Evolutionary conservation across 2,113 vertebrate genomes (phyloP).

Genomic region (Mesocricetus auratus): DNA sequence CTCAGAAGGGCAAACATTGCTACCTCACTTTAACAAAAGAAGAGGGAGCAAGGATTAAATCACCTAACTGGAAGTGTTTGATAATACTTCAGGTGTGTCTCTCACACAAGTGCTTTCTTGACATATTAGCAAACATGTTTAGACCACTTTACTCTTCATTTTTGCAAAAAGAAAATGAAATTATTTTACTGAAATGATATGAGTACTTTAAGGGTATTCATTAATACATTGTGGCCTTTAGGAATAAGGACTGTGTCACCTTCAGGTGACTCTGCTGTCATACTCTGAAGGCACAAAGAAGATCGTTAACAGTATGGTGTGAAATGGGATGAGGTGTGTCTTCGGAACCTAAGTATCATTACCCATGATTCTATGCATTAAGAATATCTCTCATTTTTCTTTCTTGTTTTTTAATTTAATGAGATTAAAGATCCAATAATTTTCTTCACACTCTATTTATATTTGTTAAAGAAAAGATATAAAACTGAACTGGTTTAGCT

Average conservation of each 20-base stretch:
- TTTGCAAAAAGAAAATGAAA: neutral
- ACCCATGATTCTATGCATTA: neutral
- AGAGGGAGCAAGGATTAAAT: neutral
- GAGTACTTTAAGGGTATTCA: neutral
- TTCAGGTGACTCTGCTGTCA: neutral
- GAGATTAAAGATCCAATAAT: neutral
- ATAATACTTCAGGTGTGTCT: neutral
- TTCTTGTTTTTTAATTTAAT: neutral
- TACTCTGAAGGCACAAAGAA: neutral
- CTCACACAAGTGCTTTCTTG: neutral
- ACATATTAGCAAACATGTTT: neutral
- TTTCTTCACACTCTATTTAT: neutral
- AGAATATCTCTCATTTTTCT: neutral
- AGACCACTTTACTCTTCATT: neutral
- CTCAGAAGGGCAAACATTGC: neutral
- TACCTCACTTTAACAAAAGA: neutral
- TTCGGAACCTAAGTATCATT: neutral
- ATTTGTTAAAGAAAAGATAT: conserved; percentile 7
- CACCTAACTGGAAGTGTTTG: neutral
- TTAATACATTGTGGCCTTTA: neutral
- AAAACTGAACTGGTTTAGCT: neutral
- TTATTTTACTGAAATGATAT: neutral
- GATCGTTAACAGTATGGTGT: neutral
- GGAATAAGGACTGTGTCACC: neutral
- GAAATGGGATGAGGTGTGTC: neutral